These are phyloP conservation scores for Aphidius colemani DNA, from an alignment of 2,888 invertebrate genomes.

Conservation along the genomic window DNA sequence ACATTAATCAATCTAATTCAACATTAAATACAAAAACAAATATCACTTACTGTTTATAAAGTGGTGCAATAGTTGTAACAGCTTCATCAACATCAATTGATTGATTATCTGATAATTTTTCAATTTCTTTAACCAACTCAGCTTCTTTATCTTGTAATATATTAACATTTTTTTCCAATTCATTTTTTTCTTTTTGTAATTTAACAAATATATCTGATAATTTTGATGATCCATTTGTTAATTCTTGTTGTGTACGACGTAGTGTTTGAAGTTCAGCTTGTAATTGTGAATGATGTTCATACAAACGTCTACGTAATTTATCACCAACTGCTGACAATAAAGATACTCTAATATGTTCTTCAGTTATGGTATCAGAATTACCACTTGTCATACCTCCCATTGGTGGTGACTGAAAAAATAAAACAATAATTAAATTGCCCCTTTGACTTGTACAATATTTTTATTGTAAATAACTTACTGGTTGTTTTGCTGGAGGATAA, in stretches of 20 bases:
- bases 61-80: slow-evolving; percentile 92
- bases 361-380: slow-evolving; percentile 82
- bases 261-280: slow-evolving; percentile 91
- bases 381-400: slow-evolving; percentile 62
- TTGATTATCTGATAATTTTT: slow-evolving; percentile 76
- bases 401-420: slow-evolving; percentile 41
- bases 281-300: slow-evolving; percentile 87
- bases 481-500: slow-evolving; percentile 50
- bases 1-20: slow-evolving; percentile 9
- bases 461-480: slow-evolving; percentile 40
- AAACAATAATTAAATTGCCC: background rate
- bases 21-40: slow-evolving; percentile 17
- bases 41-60: slow-evolving; percentile 88
- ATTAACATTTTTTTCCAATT: slow-evolving; percentile 82
- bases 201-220: slow-evolving; percentile 79
- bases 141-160: slow-evolving; percentile 85
- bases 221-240: slow-evolving; percentile 81
- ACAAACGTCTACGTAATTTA: slow-evolving; percentile 82
- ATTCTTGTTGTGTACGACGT: slow-evolving; percentile 82
- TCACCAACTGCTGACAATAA: slow-evolving; percentile 94
- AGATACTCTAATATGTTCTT: slow-evolving; percentile 93
- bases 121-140: slow-evolving; percentile 81
- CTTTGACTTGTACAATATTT: background rate
- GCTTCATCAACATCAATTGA: slow-evolving; percentile 94
- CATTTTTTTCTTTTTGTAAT: slow-evolving; percentile 78